Percentiles rank a stretch among this genome's conserved stretches.
Conservation (phyloP, 2,888 invertebrate genomes). For the Heliconius hortense region DNA sequence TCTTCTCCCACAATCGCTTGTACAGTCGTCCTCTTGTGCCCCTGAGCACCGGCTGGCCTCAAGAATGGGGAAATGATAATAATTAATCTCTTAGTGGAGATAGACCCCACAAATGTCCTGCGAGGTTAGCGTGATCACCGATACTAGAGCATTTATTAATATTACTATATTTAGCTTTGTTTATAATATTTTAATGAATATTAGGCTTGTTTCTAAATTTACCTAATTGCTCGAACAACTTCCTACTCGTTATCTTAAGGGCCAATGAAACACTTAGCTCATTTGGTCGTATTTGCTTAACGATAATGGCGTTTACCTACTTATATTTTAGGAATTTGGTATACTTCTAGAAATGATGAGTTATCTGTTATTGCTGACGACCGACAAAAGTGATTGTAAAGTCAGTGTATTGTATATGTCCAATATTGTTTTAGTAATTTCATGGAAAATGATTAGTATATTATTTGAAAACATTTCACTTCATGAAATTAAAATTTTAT, state of each 20-base stretch:
- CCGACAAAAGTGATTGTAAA: background rate
- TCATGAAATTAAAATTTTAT: too few relatives aligned
- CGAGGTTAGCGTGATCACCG: background rate
- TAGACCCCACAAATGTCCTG: background rate
- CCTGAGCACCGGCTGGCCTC: background rate
- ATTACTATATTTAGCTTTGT: background rate
- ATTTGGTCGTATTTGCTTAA: background rate
- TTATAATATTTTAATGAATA: background rate
- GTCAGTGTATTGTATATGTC: background rate
- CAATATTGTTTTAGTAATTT: background rate
- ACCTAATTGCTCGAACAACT: background rate
- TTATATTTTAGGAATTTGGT: background rate
- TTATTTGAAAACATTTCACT: background rate
- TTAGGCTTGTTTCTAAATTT: background rate
- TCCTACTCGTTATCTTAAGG: slow-evolving; percentile 8
- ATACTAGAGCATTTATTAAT: background rate
- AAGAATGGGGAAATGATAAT: background rate
- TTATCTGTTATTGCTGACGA: background rate
- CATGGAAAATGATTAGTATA: too few relatives aligned
- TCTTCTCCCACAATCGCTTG: too few relatives aligned
- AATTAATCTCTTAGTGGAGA: background rate
- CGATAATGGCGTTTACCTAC: background rate
- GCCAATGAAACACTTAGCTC: slow-evolving; percentile 1
- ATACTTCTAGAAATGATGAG: background rate
- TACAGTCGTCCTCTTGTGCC: too few relatives aligned